Conservation (phyloP, 2,888 invertebrate species). For the Tetanocera ferruginea region DNA sequence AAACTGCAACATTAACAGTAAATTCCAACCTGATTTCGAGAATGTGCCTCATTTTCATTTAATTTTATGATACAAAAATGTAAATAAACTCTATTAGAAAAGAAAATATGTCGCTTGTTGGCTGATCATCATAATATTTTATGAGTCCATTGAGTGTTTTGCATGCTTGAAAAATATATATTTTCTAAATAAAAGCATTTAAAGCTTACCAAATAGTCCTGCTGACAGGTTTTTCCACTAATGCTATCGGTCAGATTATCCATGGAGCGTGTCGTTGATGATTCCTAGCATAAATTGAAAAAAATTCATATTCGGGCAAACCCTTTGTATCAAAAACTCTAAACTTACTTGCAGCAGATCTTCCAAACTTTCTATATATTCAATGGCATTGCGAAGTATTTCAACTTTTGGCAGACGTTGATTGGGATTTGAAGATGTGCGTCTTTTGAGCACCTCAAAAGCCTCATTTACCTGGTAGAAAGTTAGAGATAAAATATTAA, state of each 20-base stretch:
- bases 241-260: conserved; percentile 65
- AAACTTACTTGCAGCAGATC: conserved; percentile 78
- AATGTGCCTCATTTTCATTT: conserved; percentile 1
- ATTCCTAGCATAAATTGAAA: conserved; percentile 58
- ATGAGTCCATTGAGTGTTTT: neutral
- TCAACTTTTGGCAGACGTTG: conserved; percentile 98
- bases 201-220: conserved; percentile 69
- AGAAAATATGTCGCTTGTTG: neutral
- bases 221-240: conserved; percentile 64
- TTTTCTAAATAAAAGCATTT: conserved; percentile 18
- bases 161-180: conserved; percentile 2
- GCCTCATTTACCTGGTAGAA: conserved; percentile 92
- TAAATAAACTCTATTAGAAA: neutral
- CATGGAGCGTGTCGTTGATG: conserved; percentile 64
- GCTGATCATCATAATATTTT: neutral
- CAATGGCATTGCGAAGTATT: conserved; percentile 96
- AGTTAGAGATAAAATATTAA: conserved; percentile 42
- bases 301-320: neutral
- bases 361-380: conserved; percentile 94
- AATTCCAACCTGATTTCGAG: conserved; percentile 18
- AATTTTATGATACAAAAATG: conserved; percentile 13
- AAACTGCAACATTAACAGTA: neutral
- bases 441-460: conserved; percentile 92
- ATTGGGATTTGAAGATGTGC: conserved; percentile 95
- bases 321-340: neutral